Evolutionary conservation across 2,888 invertebrate genomes (phyloP).

Genomic region (Melinaea marsaeus): DNA sequence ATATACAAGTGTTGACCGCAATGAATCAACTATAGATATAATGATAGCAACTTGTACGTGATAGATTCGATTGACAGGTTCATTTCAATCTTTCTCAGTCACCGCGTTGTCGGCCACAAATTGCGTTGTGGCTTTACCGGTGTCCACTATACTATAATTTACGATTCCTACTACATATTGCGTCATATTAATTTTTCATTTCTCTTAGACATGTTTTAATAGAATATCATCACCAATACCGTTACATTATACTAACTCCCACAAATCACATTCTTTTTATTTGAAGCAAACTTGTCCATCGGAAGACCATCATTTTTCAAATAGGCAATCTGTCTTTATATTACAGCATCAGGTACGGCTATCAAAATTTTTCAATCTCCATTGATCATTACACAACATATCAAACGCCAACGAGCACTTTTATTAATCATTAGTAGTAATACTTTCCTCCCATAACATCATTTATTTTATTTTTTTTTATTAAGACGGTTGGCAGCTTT

Average conservation of each 20-base stretch:
- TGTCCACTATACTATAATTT: constrained; percentile 49
- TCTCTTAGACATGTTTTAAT: constrained; percentile 3
- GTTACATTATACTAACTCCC: constrained; percentile 3
- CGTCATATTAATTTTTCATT: constrained; percentile 9
- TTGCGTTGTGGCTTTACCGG: constrained; percentile 67
- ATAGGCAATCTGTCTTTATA: constrained; percentile 14
- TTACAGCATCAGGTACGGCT: constrained; percentile 31
- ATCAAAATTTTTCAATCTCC: constrained; percentile 34
- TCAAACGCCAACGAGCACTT: constrained; percentile 42
- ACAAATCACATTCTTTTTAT: constrained; percentile 14
- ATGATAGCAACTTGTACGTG: constrained; percentile 65
- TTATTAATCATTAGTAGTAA: constrained; percentile 45
- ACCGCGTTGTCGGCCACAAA: constrained; percentile 56
- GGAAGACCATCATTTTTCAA: constrained; percentile 17
- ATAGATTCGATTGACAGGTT: constrained; percentile 74
- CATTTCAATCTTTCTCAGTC: constrained; percentile 61
- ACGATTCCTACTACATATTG: constrained; percentile 27
- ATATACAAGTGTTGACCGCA: constrained; percentile 48
- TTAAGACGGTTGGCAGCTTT: too few relatives aligned
- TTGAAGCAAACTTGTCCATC: constrained; percentile 14
- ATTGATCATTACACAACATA: constrained; percentile 49
- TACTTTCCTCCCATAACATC: constrained; percentile 47
- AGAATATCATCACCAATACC: constrained; percentile 1
- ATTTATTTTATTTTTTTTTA: constrained; percentile 45
- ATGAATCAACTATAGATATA: constrained; percentile 59